Evolutionary conservation across 2,113 vertebrate species (phyloP).

Genomic region (Aix galericulata): DNA sequence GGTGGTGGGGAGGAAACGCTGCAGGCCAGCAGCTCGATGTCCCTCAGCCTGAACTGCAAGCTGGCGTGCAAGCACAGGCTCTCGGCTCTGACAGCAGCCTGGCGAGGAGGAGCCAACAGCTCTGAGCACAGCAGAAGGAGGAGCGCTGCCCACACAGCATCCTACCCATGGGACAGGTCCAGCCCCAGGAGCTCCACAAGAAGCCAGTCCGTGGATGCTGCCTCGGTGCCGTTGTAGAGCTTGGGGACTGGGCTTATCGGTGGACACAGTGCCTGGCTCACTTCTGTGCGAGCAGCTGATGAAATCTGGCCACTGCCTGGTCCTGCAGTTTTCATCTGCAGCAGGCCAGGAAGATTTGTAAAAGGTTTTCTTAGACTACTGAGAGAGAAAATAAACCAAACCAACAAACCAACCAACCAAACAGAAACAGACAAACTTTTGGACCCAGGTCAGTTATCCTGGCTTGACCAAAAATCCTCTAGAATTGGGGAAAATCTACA

Average conservation of each 20-base stretch:
- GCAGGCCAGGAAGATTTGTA: background rate
- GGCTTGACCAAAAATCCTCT: background rate
- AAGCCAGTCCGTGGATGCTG: background rate
- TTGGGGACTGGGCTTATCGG: background rate
- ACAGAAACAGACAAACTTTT: background rate
- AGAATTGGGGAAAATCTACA: background rate
- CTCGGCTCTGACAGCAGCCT: background rate
- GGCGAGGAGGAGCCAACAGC: background rate
- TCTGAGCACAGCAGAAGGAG: background rate
- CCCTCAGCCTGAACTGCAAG: background rate
- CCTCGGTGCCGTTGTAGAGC: fast-evolving
- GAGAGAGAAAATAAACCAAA: too few species aligned
- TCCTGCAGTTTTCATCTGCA: background rate
- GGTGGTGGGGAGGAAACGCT: background rate
- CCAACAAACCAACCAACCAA: background rate
- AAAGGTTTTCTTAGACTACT: background rate
- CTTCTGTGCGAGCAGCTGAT: background rate
- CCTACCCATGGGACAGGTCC: background rate
- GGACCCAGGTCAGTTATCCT: background rate
- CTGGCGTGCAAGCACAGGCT: background rate
- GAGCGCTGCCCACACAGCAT: background rate
- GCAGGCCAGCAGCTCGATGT: background rate
- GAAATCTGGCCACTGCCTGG: background rate
- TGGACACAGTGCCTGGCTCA: fast-evolving
- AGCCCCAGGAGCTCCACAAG: background rate